These are phyloP conservation scores for Hydrotaea diabolus DNA, from an alignment of 2,888 invertebrate species.

Conservation along the genomic window DNA sequence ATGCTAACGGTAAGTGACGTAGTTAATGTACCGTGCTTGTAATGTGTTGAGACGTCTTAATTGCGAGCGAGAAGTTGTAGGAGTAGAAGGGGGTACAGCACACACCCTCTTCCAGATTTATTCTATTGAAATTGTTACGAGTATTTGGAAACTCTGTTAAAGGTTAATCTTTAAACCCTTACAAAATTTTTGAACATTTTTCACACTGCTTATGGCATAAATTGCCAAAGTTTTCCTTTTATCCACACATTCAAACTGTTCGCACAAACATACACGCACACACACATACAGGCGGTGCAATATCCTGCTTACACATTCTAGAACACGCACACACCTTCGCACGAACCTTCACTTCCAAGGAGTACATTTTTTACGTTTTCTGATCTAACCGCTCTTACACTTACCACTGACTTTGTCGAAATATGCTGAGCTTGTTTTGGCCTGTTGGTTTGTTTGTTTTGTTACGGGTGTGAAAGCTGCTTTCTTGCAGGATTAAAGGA, in stretches of 20 bases:
- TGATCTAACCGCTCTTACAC: conserved; percentile 61
- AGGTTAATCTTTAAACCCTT: conserved; percentile 21
- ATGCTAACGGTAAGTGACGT: no score
- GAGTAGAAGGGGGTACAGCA: no score
- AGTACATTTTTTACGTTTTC: neutral
- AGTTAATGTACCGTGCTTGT: no score
- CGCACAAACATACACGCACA: conserved; percentile 30
- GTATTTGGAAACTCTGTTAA: neutral
- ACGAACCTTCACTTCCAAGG: no score
- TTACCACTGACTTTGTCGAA: conserved; percentile 59
- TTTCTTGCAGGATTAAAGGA: conserved; percentile 14
- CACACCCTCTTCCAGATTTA: no score
- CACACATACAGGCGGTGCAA: neutral
- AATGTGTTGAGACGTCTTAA: no score
- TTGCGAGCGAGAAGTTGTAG: no score
- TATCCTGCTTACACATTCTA: neutral
- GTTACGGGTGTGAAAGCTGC: conserved; percentile 28
- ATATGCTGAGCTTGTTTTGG: conserved; percentile 49
- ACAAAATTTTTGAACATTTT: conserved; percentile 18
- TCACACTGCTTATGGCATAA: conserved; percentile 48
- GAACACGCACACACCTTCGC: neutral
- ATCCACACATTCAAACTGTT: conserved; percentile 26
- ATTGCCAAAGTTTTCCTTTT: conserved; percentile 54
- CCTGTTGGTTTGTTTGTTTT: conserved; percentile 22
- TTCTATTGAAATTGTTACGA: neutral